Base-by-base conservation (phyloP, 2,888 invertebrate species). In the Catocala nupta region DNA sequence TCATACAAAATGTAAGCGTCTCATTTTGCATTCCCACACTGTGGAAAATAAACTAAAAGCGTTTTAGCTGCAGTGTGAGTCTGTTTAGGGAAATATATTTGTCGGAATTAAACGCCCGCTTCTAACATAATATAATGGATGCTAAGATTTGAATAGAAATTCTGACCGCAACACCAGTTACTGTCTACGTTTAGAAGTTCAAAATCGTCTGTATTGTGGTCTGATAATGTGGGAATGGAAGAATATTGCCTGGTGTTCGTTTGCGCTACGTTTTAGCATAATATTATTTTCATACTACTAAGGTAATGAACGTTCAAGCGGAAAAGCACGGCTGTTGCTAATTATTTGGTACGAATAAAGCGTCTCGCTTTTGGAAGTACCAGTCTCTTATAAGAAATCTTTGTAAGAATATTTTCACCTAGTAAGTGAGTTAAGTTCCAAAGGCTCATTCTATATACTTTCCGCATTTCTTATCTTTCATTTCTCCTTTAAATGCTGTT, bases 61-160 rank as follows among this genome's bases (percentile, higher is more conserved):
- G 33, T 39, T 67, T 57, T 47, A 66, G 63, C 62, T 63, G 58
- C 63, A 59, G 57, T 55, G 64, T 55, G 61, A 57, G 52, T 59
- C 55, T 59, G 62, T 69, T 63, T 65, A 47, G 63, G 59, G 64
- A 68, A 68, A 64, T 65, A 63, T 66, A 65, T 64, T 66, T 63
- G 68, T 56, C 52, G 53, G 70, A 64, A 64, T 66, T 73, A 70
- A 72, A 59, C 59, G 64, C 52, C 52, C n/a, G 56, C 47, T 51
- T 51, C 58, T 39, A 12, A 51, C 45, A 10, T 55, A 39, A 9
- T 39, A 56, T 62, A 64, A 61, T 59, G 53, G 16, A 62, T 60
- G 60, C 3, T n/a, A 63, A 65, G 68, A 63, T 73, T 74, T 65
- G 59, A 65, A 62, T 63, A 64, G 59, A 60, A 69, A 66, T 59